Percentiles rank a stretch among this genome's conserved stretches.
Evolutionary conservation across 2,888 invertebrate genomes (phyloP).

Genomic region (Sepioteuthis lessoniana): DNA sequence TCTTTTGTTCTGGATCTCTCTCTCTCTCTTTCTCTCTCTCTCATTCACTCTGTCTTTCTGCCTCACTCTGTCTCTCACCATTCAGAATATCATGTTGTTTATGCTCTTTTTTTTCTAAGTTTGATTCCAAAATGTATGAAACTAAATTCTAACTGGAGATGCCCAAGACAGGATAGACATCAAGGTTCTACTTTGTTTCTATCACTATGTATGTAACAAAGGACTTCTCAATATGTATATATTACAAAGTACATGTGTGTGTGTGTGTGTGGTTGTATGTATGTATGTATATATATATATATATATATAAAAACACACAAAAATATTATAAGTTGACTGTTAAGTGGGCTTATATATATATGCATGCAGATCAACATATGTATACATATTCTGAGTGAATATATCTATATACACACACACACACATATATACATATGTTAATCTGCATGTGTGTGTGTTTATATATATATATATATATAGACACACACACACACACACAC

Average conservation of each 20-base stretch:
- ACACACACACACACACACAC: too few species aligned
- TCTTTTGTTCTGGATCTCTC: not conserved
- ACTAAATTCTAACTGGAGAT: not conserved
- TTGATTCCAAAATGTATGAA: not conserved
- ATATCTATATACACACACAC: too few species aligned
- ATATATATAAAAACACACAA: not conserved
- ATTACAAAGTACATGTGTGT: not conserved
- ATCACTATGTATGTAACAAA: not conserved
- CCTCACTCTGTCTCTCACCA: too few species aligned
- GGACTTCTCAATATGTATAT: not conserved
- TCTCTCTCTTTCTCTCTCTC: not conserved
- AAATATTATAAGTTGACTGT: too few species aligned
- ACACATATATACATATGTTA: too few species aligned
- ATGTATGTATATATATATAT: not conserved
- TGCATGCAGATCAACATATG: not conserved
- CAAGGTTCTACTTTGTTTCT: not conserved
- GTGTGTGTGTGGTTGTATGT: not conserved
- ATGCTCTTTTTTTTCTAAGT: not conserved
- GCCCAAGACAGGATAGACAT: not conserved
- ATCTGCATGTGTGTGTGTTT: too few species aligned
- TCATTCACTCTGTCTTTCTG: too few species aligned
- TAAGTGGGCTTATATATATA: not conserved
- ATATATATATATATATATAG: too few species aligned
- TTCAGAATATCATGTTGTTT: not conserved
- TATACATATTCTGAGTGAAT: too few species aligned